Evolutionary conservation across 92 coral and sea anemone genomes (phyloP), one percentile per base, ranked within the genome.

Genomic region (Plumapathes pennacea): DNA sequence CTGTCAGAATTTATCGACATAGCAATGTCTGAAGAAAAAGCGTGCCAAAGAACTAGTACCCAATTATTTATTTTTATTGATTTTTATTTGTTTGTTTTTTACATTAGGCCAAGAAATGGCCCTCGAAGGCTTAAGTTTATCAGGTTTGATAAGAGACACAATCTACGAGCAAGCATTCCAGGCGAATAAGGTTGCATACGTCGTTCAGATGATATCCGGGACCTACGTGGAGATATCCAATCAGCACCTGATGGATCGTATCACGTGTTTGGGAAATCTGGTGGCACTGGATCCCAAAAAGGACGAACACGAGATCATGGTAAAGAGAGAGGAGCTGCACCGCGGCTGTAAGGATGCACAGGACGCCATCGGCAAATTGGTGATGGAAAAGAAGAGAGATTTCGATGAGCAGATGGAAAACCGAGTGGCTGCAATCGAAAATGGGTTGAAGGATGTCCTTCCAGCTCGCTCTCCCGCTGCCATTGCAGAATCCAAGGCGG

Each of bases 141-240:
- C 83, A 21, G 49, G 17, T 18, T 13, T 67, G 7, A 67, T 76
- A 76, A 54, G 83, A 17, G 83, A 76, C 27, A 49, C 51, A 25
- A 18, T 76, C 18, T 76, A 47, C 57, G 56, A 76, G 38, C 76
- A 76, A 67, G 83, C 83, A 3, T 57, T 67, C 20, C n/a, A 76
- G 32, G 83, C 83, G 45, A 67, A 49, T 34, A 59, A 67, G 67
- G 67, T 76, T 25, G 76, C 83, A 32, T 76, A 66, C 24, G 41
- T 44, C 13, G 54, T 57, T 46, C 34, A 74, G 45, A 41, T 47
- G 38, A 76, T 67, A 17, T 57, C 83, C 10, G 22, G 42, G 15
- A 60, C 60, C 10, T 76, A 76, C 48, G 55, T 48, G 22, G 69
- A 76, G 23, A 57, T 76, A 3, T 76, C 83, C 38, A 44, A 47